These are phyloP conservation scores for Ischnura elegans DNA, from an alignment of 2,888 invertebrate genomes.

Conservation along the genomic window DNA sequence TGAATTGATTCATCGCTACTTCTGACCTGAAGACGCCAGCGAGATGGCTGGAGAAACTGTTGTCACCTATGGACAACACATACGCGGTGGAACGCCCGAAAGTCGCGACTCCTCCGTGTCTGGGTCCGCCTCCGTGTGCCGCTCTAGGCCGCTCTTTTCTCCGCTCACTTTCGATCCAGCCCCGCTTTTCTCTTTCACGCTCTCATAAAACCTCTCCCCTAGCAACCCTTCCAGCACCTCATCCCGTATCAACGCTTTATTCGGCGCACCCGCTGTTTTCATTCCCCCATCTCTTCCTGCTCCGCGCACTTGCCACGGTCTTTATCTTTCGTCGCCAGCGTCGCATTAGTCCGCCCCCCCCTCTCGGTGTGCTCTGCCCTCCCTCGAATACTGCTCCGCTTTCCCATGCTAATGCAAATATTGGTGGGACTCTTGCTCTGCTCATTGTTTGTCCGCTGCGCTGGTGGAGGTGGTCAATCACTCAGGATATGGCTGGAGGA, in stretches of 20 bases:
- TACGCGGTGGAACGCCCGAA: too few species aligned
- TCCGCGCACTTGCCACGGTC: neutral
- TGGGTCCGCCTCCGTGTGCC: neutral
- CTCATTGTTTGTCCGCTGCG: neutral
- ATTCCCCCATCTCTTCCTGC: neutral
- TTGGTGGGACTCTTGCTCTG: neutral
- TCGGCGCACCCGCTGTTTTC: neutral
- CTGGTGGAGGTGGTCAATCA: neutral
- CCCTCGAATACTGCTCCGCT: neutral
- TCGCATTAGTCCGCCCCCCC: neutral
- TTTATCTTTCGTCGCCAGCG: conserved; percentile 24
- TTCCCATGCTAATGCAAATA: conserved; percentile 31
- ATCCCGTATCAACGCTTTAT: neutral
- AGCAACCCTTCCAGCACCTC: neutral
- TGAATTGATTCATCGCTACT: too few species aligned
- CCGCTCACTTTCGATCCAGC: neutral
- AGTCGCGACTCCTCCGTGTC: too few species aligned
- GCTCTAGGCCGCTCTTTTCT: neutral
- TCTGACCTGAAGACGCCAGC: too few species aligned
- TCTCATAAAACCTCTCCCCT: neutral
- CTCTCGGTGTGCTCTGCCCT: neutral
- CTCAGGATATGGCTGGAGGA: neutral
- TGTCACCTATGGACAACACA: too few species aligned
- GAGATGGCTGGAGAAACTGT: too few species aligned
- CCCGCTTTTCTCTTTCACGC: neutral